phyloP scores from a whole-genome alignment of 53 echinoderm and acorn worm genomes.

The Holothuria leucospilota region DNA sequence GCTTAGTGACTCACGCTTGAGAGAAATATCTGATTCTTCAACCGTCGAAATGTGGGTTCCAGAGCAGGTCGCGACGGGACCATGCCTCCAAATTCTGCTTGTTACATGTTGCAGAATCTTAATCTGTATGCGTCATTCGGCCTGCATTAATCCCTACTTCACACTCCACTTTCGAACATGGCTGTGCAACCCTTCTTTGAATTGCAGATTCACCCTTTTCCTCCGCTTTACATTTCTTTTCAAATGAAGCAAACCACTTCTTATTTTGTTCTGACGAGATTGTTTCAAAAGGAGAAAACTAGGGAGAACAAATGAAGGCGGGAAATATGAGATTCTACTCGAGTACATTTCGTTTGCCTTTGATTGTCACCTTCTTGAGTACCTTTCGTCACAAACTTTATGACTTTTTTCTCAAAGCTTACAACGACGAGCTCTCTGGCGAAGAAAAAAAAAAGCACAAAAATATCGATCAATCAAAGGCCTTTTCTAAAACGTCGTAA shows the following conservation, averaged over 20 bases:
- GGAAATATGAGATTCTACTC: conserved; percentile 48
- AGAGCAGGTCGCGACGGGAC: too few relatives aligned
- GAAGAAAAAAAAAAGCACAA: conserved; percentile 18
- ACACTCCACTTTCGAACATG: conserved; percentile 48
- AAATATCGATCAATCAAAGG: conserved; percentile 55
- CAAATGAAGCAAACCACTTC: conserved; percentile 43
- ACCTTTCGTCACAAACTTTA: conserved; percentile 53
- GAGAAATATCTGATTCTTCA: too few relatives aligned
- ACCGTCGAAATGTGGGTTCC: too few relatives aligned
- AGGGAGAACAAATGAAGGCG: conserved; percentile 41
- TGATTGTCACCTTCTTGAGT: conserved; percentile 51
- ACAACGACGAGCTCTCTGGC: conserved; percentile 23
- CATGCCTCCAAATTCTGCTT: background rate
- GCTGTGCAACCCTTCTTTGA: conserved; percentile 40
- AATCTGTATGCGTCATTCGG: conserved; percentile 43
- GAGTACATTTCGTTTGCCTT: conserved; percentile 51
- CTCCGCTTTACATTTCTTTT: background rate
- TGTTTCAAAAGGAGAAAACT: conserved; percentile 32
- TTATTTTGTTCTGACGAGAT: conserved; percentile 17
- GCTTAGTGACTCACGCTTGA: conserved; percentile 36
- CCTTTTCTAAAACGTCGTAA: conserved; percentile 40
- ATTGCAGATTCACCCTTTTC: conserved; percentile 40
- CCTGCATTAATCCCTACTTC: conserved; percentile 56
- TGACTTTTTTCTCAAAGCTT: conserved; percentile 38
- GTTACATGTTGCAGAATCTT: conserved; percentile 43